These are phyloP conservation scores for Belonocnema kinseyi DNA, from an alignment of 1,140 invertebrate genomes.

Conservation along the genomic window DNA sequence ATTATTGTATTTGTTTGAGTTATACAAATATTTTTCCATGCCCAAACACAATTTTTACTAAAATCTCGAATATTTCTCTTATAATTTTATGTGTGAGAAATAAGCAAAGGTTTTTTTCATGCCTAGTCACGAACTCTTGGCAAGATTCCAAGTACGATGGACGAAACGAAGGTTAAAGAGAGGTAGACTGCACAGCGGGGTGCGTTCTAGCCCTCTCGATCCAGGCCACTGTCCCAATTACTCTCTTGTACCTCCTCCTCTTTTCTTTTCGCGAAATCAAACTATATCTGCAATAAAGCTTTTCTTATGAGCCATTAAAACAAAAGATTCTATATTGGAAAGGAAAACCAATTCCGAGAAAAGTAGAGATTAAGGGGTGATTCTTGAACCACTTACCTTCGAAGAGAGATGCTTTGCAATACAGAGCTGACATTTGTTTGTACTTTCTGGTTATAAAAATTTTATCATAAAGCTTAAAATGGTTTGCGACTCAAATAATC, in stretches of 20 bases:
- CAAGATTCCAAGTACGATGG: constrained; percentile 50
- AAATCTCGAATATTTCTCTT: not conserved
- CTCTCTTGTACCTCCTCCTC: constrained; percentile 49
- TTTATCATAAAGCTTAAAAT: no score
- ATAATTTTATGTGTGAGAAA: constrained; percentile 22
- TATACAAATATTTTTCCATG: no score
- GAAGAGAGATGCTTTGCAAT: not conserved
- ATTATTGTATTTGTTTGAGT: no score
- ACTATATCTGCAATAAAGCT: constrained; percentile 12
- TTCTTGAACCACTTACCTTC: not conserved
- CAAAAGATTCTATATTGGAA: not conserved
- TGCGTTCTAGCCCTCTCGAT: constrained; percentile 51
- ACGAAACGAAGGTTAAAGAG: constrained; percentile 25
- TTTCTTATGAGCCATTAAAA: constrained; percentile 22
- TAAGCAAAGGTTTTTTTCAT: constrained; percentile 36
- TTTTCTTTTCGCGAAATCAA: constrained; percentile 11
- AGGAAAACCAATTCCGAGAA: not conserved
- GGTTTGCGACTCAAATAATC: no score
- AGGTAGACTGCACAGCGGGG: constrained; percentile 53
- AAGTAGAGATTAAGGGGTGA: not conserved
- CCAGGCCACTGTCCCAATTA: constrained; percentile 44
- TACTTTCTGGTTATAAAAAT: not conserved
- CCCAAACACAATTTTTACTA: no score
- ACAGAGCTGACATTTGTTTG: not conserved
- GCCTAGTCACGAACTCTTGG: constrained; percentile 45